These are phyloP conservation scores for Dolichopus griseipennis DNA, from an alignment of 2,888 invertebrate species.

Conservation along the genomic window DNA sequence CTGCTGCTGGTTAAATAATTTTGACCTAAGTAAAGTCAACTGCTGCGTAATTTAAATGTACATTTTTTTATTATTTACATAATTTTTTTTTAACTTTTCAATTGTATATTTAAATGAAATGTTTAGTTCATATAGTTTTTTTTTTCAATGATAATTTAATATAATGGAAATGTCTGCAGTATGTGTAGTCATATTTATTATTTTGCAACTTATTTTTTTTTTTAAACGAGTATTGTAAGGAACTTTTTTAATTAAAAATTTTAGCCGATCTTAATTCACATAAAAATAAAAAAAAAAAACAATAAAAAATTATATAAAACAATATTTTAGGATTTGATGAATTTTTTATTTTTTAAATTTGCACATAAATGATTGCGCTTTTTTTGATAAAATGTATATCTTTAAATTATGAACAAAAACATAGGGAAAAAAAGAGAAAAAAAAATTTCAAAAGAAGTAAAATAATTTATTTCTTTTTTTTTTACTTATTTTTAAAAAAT, in stretches of 20 bases:
- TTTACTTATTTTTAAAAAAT: conserved; percentile 24
- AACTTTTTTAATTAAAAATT: too few relatives aligned
- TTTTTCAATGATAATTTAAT: not conserved
- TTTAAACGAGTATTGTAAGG: too few relatives aligned
- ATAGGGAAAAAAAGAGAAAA: conserved; percentile 17
- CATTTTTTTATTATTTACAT: too few relatives aligned
- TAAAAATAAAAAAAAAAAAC: conserved; percentile 21
- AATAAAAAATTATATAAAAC: conserved; percentile 18
- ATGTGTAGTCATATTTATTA: too few relatives aligned
- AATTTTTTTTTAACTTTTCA: too few relatives aligned
- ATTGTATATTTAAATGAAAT: too few relatives aligned
- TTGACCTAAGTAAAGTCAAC: too few relatives aligned
- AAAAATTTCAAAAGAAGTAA: conserved; percentile 34
- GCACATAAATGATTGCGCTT: conserved; percentile 25
- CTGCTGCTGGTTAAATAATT: too few relatives aligned
- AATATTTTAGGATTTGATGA: not conserved
- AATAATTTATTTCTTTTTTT: conserved; percentile 24
- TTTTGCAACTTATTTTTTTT: too few relatives aligned
- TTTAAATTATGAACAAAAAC: conserved; percentile 22
- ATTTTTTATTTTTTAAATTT: conserved; percentile 9
- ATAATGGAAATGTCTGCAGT: conserved; percentile 12
- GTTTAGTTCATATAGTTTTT: too few relatives aligned
- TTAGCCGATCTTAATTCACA: too few relatives aligned
- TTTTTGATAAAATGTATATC: conserved; percentile 28
- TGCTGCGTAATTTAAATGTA: too few relatives aligned